These are phyloP conservation scores for Scrobipalpa costella DNA, from an alignment of 2,888 invertebrate genomes.

Conservation along the genomic window DNA sequence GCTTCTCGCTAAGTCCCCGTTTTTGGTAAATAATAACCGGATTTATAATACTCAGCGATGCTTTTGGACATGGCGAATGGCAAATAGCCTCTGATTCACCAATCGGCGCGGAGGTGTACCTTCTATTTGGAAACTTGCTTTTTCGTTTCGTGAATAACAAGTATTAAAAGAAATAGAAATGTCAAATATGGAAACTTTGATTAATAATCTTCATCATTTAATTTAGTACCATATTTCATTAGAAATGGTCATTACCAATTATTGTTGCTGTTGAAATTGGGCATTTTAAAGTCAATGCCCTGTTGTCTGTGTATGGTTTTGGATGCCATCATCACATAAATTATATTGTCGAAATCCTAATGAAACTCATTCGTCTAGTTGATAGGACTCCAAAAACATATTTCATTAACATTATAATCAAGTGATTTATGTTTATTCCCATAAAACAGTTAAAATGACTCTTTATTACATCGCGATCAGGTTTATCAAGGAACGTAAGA, in stretches of 20 bases:
- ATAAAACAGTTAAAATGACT: background rate
- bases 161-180: constrained; percentile 22
- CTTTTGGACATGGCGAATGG: constrained; percentile 52
- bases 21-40: constrained; percentile 51
- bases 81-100: constrained; percentile 59
- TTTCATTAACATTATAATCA: background rate
- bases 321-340: constrained; percentile 12
- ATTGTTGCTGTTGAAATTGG: constrained; percentile 21
- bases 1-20: constrained; percentile 48
- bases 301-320: background rate
- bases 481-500: background rate
- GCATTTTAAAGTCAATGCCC: constrained; percentile 20
- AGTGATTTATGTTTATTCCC: background rate
- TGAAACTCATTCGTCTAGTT: background rate
- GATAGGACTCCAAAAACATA: background rate
- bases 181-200: constrained; percentile 19
- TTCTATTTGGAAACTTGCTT: constrained; percentile 68
- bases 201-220: constrained; percentile 18
- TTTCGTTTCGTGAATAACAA: constrained; percentile 5
- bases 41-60: constrained; percentile 36
- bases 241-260: constrained; percentile 22
- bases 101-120: constrained; percentile 55
- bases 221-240: constrained; percentile 2
- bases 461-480: background rate
- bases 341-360: constrained; percentile 5